Percentiles rank a stretch among this genome's conserved stretches.
Evolutionary conservation across 2,797 vertebrate species (phyloP).

Genomic region (Otus scops): DNA sequence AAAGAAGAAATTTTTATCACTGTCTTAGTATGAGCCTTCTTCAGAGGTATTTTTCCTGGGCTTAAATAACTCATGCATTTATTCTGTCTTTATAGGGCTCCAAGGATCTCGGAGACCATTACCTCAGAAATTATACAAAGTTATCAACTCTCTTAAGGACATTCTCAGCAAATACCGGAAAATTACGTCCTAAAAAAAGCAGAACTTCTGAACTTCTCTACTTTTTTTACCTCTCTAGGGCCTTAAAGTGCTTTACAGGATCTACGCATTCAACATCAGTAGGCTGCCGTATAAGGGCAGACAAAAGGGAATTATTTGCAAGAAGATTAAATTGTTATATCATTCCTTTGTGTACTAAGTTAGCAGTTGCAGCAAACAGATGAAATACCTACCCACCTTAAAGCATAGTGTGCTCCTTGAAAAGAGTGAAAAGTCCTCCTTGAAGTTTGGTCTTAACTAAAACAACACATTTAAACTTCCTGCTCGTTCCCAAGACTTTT

Average conservation of each 20-base stretch:
- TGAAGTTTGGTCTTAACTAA: not conserved
- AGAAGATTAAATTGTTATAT: not conserved
- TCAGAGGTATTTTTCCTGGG: not conserved
- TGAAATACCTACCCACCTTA: not conserved
- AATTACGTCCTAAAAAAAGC: not conserved
- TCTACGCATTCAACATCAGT: not conserved
- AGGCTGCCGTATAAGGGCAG: not conserved
- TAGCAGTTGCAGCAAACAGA: not conserved
- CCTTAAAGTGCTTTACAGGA: not conserved
- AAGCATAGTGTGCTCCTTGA: not conserved
- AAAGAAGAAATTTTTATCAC: not conserved
- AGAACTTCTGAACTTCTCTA: not conserved
- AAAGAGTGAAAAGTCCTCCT: not conserved
- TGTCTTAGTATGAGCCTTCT: not conserved
- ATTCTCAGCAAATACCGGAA: slow-evolving; percentile 13
- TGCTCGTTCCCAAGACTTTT: not conserved
- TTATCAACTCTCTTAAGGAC: not conserved
- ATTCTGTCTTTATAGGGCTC: slow-evolving; percentile 10
- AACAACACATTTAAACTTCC: not conserved
- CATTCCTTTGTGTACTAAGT: not conserved
- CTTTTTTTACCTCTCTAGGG: not conserved
- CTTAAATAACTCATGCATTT: slow-evolving; percentile 10
- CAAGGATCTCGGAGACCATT: not conserved
- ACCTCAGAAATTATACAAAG: slow-evolving; percentile 9
- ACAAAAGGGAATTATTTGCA: not conserved